Evolutionary conservation across 1,140 invertebrate species (phyloP), one percentile per base, ranked within the genome.

Genomic region (Triops cancriformis): DNA sequence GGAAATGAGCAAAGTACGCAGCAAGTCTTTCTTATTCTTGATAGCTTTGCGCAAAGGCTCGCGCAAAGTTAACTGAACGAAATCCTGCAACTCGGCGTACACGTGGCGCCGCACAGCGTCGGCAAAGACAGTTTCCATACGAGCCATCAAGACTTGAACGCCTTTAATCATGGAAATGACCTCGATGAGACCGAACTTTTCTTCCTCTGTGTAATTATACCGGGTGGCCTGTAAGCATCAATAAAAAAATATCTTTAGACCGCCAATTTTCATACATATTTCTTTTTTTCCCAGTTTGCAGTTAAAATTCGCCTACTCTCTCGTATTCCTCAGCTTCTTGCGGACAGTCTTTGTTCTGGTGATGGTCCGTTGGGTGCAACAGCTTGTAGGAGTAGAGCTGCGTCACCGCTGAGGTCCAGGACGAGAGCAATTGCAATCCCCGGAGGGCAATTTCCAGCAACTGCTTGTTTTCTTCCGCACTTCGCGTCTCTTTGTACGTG

Each of bases 101-200:
- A 99, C 97, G 84, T 96, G 94, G 43, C 94, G 86, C 42, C 96
- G 86, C 72, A 99, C 98, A 0, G 97, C 95, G 85, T 98, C 96
- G 42, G 95, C 95, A 83, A 99, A 97, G 1, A 98, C 95, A 0
- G 95, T 96, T 87, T 99, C 98, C 91, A 99, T 98, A 73, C 97
- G 88, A 6, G 95, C 92, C 94, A 99, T 97, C 64, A 99, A 85
- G 42, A 98, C 94, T 86, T 99, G 98, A 10, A 99, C 87, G 1
- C 97, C 97, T 87, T 99, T 99, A 80, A 99, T 98, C 97, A 99
- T 99, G 0, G 97, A 96, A 81, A 99, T 98, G 23, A 98, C 94
- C 87, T 99, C 97, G 80, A 99, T 98, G 51, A 99, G 86, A 7
- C 97, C 97, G 87, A 97, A 97, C 85, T 99, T 99, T 86, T 99